A percentile compares a stretch with the other conserved stretches of the same genome.
phyloP scores from a whole-genome alignment of 2,888 invertebrate genomes.

The Cheiracanthium punctorium region DNA sequence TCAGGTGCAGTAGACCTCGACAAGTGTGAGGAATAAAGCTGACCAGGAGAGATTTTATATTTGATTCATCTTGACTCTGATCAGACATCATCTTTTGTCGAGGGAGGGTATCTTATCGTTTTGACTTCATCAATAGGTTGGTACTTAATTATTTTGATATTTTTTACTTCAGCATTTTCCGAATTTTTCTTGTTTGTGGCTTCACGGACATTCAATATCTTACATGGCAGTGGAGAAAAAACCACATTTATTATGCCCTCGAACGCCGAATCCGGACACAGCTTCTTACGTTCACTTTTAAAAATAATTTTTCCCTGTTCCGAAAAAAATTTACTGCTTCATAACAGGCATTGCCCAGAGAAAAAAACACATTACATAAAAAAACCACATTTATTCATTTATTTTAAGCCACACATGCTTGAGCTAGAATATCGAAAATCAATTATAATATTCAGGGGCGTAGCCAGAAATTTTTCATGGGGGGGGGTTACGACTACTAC shows the following conservation, averaged over 20 bases:
- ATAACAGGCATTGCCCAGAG: too few relatives aligned
- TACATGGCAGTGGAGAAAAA: constrained; percentile 98
- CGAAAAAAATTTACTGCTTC: too few relatives aligned
- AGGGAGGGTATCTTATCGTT: constrained; percentile 91
- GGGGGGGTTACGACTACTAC: too few relatives aligned
- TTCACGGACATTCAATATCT: constrained; percentile 96
- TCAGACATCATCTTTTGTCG: constrained; percentile 99
- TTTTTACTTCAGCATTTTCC: constrained; percentile 98
- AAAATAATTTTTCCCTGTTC: too few relatives aligned
- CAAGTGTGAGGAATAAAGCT: constrained; percentile 99
- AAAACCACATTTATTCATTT: too few relatives aligned
- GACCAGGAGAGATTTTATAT: constrained; percentile 97
- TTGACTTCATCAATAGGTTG: constrained; percentile 89
- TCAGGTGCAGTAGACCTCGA: constrained; percentile 91
- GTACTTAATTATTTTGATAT: constrained; percentile 96
- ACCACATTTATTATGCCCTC: constrained; percentile 95
- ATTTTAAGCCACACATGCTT: too few relatives aligned
- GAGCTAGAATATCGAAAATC: too few relatives aligned
- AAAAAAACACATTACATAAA: too few relatives aligned
- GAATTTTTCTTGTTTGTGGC: constrained; percentile 96
- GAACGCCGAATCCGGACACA: constrained; percentile 94
- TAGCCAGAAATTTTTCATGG: too few relatives aligned
- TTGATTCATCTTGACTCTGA: constrained; percentile 98
- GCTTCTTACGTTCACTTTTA: constrained; percentile 98
- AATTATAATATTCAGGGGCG: too few relatives aligned